Evolutionary conservation across 2,888 invertebrate species (phyloP), one percentile per base, ranked within the genome.

Genomic region (Meganola albula): DNA sequence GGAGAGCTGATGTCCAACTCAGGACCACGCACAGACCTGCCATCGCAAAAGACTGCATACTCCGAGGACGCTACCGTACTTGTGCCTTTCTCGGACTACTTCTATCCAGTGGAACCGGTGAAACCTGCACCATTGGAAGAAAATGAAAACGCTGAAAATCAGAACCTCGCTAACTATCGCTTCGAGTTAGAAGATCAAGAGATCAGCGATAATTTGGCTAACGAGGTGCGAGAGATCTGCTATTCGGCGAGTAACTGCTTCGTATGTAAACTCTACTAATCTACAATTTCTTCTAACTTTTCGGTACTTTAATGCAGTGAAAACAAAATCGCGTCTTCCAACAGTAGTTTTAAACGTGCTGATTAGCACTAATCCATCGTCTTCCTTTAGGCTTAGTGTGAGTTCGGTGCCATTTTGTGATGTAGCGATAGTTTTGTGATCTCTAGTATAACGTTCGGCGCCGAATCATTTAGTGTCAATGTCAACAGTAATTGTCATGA

Each of bases 161-260:
- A 85, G 56, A 83, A 82, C 49, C 79, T 83, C 44, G 50, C 73
- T 25, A 79, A 80, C 64, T 73, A 58, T 47, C 74, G 86, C 36
- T 87, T 75, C 55, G 75, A 84, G 59, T 55, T 84, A 20, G 74
- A 72, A 35, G 67, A 68, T 23, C 64, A 74, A 39, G 89, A 88
- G 62, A 74, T 87, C 61, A 85, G 73, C 53, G 89, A 89, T 38
- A 90, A 89, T 65, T 68, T 89, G 67, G 82, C 86, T 34, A 89
- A 89, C 55, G 89, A 89, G 69, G 76, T 87, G 30, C 77, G 82
- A 31, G 88, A 88, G 62, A 82, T 87, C 74, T 79, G 87, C 77
- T 84, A 87, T 74, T 55, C 74, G 44, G 68, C 74, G 43, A 60
- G 44, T 40, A 67, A 56, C 59, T 85, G 85, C 59, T 62, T 74